Evolutionary conservation across 2,888 invertebrate species (phyloP), one percentile per base, ranked within the genome.

Genomic region (Ommatoiulus sabulosus): DNA sequence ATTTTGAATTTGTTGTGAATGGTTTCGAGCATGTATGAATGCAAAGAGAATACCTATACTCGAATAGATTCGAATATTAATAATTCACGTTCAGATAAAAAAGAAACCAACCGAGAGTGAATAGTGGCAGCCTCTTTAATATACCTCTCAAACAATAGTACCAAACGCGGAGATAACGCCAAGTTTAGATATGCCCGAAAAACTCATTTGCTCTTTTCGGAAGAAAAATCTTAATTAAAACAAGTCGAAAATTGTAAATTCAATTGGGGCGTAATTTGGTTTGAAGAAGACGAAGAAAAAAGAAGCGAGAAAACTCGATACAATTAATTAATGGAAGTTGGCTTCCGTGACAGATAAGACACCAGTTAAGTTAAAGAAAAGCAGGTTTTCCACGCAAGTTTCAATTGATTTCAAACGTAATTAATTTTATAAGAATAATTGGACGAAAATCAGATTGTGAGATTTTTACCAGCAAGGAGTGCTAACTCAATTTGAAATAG

Each of bases 231-330:
- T 80, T 80, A 80, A 80, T 80, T 80, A 80, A 80, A 80, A 35
- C 80, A 80, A 80, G 80, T 80, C 80, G 80, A 80, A 80, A 15
- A 80, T 35, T 80, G 80, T 80, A 80, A 80, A 80, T 80, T 80
- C 80, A 80, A 80, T 80, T 80, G 80, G 10, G 17, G 57, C 57
- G 80, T 80, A 80, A 80, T 80, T 80, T 80, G 35, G 80, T 80
- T 80, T 4, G 80, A 80, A 80, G 80, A 80, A 24, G 24, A 4
- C 12, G 80, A 35, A 80, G 35, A 35, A 80, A 80, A 80, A 35
- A 72, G 72, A 20, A 72, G 35, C 80, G 35, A 15, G 24, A 80
- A 80, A 80, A 35, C 80, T 80, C 80, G 80, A 80, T 80, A 80
- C 80, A 80, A 35, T 80, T 80, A 80, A 80, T 80, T 80, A 80